phyloP scores from a whole-genome alignment of 2,797 vertebrate species.

The Myripristis jacobus region DNA sequence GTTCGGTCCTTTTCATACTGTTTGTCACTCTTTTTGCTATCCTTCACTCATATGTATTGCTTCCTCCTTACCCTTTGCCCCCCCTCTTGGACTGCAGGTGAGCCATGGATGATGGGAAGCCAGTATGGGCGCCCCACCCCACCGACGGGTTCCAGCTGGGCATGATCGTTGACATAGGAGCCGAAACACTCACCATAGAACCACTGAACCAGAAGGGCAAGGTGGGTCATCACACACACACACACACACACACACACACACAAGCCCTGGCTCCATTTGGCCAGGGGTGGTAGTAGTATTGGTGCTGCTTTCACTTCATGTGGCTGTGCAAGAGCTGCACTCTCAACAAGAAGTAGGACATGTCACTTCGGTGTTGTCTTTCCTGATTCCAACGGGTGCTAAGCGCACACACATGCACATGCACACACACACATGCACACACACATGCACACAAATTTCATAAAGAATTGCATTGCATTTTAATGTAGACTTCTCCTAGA shows the following conservation, averaged over 20 bases:
- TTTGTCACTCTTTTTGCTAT: not conserved
- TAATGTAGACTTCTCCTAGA: not conserved
- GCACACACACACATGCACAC: not conserved
- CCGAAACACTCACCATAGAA: conserved; percentile 94
- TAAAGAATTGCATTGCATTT: not conserved
- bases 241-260: conserved; percentile 14
- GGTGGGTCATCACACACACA: conserved; percentile 81
- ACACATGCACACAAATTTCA: not conserved
- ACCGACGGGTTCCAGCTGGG: conserved; percentile 98
- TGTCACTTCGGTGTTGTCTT: not conserved
- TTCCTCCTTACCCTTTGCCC: not conserved
- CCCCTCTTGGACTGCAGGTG: conserved; percentile 51
- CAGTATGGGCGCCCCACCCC: conserved; percentile 98
- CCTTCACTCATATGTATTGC: not conserved
- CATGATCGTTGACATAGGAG: conserved; percentile 94
- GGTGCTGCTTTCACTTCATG: conserved; percentile 6
- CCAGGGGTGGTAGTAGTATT: not conserved
- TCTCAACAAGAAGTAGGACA: not conserved
- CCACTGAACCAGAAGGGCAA: conserved; percentile 93
- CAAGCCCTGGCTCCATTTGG: not conserved
- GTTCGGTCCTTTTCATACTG: too few relatives aligned
- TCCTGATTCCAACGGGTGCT: not conserved
- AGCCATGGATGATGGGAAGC: conserved; percentile 98
- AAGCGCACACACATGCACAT: not conserved
- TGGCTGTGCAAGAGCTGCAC: not conserved